Evolutionary conservation across 2,113 vertebrate species (phyloP).

Genomic region (Halichoeres trimaculatus): DNA sequence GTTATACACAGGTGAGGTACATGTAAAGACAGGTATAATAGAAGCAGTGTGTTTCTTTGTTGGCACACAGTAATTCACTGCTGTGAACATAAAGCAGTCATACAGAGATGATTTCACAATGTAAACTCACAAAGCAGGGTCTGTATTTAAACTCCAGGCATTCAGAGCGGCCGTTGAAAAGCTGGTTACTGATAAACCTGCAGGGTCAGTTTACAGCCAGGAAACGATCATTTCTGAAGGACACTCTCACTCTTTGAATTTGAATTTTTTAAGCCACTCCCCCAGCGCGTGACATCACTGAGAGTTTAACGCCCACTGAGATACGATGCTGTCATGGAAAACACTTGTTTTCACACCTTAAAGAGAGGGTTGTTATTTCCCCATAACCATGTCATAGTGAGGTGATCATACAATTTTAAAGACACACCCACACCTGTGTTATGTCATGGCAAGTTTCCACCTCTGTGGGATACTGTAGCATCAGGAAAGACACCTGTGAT

Average conservation of each 20-base stretch:
- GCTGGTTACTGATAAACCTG: too few species aligned
- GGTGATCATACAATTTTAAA: not conserved
- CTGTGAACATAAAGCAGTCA: conserved; percentile 1
- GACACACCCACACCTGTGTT: conserved; percentile 18
- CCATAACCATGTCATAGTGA: not conserved
- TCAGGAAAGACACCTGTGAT: conserved; percentile 45
- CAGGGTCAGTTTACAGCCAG: too few species aligned
- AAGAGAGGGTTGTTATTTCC: not conserved
- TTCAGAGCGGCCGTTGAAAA: too few species aligned
- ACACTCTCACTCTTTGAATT: not conserved
- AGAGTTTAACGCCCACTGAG: conserved; percentile 27
- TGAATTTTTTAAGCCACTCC: conserved; percentile 9
- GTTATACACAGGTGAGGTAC: conserved; percentile 3
- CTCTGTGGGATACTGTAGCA: not conserved
- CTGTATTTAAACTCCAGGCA: too few species aligned
- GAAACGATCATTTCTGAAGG: too few species aligned
- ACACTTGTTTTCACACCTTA: not conserved
- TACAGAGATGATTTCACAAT: too few species aligned
- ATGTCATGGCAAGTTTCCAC: conserved; percentile 41
- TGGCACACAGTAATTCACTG: not conserved
- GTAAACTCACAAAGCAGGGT: too few species aligned
- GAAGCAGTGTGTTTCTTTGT: not conserved
- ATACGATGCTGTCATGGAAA: conserved; percentile 30
- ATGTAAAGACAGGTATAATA: not conserved
- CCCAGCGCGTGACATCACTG: conserved; percentile 34